Percentiles rank a stretch among this genome's conserved stretches.
Conservation (phyloP, 2,888 invertebrate genomes). For the Hydrotaea cyrtoneurina region DNA sequence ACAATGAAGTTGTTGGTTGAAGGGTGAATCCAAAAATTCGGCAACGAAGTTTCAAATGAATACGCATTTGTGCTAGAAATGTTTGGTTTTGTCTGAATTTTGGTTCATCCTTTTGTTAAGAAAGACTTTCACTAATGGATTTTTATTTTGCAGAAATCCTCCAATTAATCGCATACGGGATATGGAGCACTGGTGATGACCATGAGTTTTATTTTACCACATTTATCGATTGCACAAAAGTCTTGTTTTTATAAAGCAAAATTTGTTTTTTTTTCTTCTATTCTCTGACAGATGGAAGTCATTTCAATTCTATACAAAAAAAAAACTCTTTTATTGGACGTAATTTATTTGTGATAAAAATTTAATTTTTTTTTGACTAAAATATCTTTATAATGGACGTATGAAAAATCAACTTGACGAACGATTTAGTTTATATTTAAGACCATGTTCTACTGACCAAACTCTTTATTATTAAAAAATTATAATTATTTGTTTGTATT, state of each 20-base stretch:
- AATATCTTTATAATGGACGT: constrained; percentile 36
- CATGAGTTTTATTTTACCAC: neutral
- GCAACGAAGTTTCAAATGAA: no score
- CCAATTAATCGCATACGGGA: constrained; percentile 79
- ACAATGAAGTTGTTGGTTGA: neutral
- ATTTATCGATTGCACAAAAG: constrained; percentile 1
- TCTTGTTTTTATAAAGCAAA: constrained; percentile 57
- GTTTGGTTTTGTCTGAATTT: no score
- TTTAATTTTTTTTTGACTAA: constrained; percentile 32
- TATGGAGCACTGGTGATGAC: constrained; percentile 79
- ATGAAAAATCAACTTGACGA: constrained; percentile 45
- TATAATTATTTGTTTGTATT: constrained; percentile 9
- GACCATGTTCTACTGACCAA: neutral
- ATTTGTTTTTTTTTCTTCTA: constrained; percentile 28
- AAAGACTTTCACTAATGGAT: no score
- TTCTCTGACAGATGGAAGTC: neutral
- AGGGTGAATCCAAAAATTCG: no score
- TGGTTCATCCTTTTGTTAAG: no score
- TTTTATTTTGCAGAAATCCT: constrained; percentile 75
- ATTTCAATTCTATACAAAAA: constrained; percentile 29
- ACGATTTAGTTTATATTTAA: constrained; percentile 56
- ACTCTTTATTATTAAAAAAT: constrained; percentile 5
- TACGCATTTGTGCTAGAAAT: no score
- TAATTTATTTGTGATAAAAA: constrained; percentile 65
- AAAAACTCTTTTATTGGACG: constrained; percentile 47